A percentile compares a stretch with the other conserved stretches of the same genome.
Evolutionary conservation across 2,888 invertebrate species (phyloP).

Genomic region (Eupeodes latifasciatus): DNA sequence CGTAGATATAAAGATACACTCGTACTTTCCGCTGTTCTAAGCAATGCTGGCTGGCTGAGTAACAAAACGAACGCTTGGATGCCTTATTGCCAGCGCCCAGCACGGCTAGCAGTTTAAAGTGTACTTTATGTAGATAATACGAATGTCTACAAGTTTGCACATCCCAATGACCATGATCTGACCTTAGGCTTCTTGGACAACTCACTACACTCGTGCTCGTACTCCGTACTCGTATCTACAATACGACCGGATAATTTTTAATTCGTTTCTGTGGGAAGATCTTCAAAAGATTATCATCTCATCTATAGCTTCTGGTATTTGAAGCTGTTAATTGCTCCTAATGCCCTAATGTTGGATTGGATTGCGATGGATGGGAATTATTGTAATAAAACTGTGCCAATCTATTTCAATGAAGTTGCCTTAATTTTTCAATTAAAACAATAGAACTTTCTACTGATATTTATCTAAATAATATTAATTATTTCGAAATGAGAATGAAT

Average conservation of each 20-base stretch:
- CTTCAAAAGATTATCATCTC: conserved; percentile 16
- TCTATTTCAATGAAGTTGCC: conserved; percentile 24
- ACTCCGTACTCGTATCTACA: too few relatives aligned
- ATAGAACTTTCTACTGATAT: neutral
- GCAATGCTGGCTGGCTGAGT: neutral
- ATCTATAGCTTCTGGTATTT: conserved; percentile 18
- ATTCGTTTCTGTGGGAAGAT: conserved; percentile 23
- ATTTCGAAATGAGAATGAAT: neutral
- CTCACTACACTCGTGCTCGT: too few relatives aligned
- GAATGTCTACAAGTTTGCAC: conserved; percentile 58
- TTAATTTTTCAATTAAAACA: conserved; percentile 9
- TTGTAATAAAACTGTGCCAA: neutral
- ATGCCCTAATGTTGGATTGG: conserved; percentile 12
- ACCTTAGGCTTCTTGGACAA: conserved; percentile 15
- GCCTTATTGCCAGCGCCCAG: neutral
- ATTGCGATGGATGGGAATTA: neutral
- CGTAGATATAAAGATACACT: conserved; percentile 40
- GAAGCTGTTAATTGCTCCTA: conserved; percentile 7
- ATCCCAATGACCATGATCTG: conserved; percentile 64
- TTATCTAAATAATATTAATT: neutral
- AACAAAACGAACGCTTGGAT: conserved; percentile 29
- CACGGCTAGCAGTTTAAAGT: conserved; percentile 19
- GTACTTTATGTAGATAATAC: conserved; percentile 45
- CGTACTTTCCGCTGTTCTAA: conserved; percentile 37
- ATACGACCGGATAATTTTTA: neutral